A percentile compares a stretch with the other conserved stretches of the same genome.
phyloP scores from a whole-genome alignment of 1,140 invertebrate genomes.

The Drosophila nannoptera region DNA sequence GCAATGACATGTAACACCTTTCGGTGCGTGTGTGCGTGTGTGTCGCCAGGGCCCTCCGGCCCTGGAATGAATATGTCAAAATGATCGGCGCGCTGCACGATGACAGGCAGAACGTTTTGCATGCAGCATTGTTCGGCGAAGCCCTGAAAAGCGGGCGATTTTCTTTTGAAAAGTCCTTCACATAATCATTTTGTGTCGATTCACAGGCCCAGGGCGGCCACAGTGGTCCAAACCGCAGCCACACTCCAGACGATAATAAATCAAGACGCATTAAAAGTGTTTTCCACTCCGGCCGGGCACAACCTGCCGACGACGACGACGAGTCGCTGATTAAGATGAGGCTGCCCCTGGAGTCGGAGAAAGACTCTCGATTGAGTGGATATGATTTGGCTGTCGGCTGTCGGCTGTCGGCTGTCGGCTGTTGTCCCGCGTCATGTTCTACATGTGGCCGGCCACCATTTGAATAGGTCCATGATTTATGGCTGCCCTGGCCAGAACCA shows the following conservation, averaged over 20 bases:
- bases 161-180: conserved; percentile 66
- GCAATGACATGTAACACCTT: conserved; percentile 65
- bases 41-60: conserved; percentile 41
- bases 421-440: conserved; percentile 72
- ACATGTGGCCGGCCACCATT: conserved; percentile 63
- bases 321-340: conserved; percentile 47
- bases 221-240: conserved; percentile 47
- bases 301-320: conserved; percentile 37
- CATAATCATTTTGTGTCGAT: conserved; percentile 61
- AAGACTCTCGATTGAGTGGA: conserved; percentile 15
- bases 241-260: conserved; percentile 64
- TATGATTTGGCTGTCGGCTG: conserved; percentile 16
- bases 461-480: conserved; percentile 72
- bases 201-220: conserved; percentile 58
- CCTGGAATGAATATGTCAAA: conserved; percentile 77
- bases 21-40: conserved; percentile 12
- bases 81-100: conserved; percentile 37
- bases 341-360: conserved; percentile 22
- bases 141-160: conserved; percentile 27
- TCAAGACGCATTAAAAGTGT: conserved; percentile 73
- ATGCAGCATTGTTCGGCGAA: conserved; percentile 13
- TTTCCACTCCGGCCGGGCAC: too few species aligned
- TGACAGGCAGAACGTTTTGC: conserved; percentile 51
- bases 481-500: conserved; percentile 40
- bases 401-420: conserved; percentile 21